A percentile compares a stretch with the other conserved stretches of the same genome.
Evolutionary conservation across 2,113 vertebrate genomes (phyloP).

Genomic region (Chelonoidis abingdonii): DNA sequence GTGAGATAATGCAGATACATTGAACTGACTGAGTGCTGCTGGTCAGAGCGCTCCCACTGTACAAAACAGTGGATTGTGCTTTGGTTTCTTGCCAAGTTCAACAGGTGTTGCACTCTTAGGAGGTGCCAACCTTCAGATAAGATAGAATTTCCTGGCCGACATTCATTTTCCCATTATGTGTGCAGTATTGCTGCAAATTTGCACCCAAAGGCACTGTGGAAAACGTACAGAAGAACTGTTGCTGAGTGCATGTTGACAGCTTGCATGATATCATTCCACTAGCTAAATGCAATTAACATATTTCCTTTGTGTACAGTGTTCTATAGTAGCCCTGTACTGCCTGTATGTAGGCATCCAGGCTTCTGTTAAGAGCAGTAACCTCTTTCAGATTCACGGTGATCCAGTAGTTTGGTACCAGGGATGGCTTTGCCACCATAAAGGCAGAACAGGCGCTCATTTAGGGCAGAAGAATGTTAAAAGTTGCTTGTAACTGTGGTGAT

Average conservation of each 20-base stretch:
- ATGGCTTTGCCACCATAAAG: not conserved
- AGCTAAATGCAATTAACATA: not conserved
- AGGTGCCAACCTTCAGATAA: conserved; percentile 46
- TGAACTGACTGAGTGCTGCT: not conserved
- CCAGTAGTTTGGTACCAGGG: not conserved
- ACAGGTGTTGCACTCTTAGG: conserved; percentile 30
- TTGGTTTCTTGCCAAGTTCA: conserved; percentile 49
- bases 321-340: not conserved
- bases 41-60: not conserved
- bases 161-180: not conserved
- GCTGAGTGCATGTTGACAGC: conserved; percentile 23
- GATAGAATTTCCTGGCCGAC: not conserved
- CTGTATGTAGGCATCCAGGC: accelerated
- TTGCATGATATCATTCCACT: not conserved
- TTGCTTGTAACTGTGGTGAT: not conserved
- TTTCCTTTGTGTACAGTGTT: not conserved
- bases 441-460: not conserved
- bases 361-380: not conserved
- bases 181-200: conserved; percentile 35
- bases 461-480: not conserved
- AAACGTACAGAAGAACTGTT: not conserved
- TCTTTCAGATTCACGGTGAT: not conserved
- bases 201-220: not conserved
- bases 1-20: not conserved
- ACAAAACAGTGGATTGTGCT: not conserved